phyloP scores from a whole-genome alignment of 1,140 invertebrate genomes.

The Archegozetes longisetosus region DNA sequence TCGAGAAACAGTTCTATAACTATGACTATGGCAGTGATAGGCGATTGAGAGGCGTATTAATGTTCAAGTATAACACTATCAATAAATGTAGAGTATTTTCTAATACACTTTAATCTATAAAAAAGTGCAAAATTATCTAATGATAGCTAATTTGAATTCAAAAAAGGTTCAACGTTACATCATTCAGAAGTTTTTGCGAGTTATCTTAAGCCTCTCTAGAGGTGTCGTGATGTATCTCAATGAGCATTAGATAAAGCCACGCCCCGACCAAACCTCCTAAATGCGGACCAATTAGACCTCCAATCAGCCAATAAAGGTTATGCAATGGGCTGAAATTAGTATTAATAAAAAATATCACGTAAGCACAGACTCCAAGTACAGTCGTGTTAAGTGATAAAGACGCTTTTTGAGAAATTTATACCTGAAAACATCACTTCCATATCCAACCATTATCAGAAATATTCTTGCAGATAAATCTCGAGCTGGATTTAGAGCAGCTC shows the following conservation, averaged over 20 bases:
- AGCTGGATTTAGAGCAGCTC: constrained; percentile 46
- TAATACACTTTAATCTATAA: too few species aligned
- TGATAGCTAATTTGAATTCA: too few species aligned
- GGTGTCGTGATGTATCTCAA: constrained; percentile 39
- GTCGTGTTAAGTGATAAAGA: background rate
- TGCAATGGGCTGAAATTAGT: constrained; percentile 23
- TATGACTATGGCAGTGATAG: too few species aligned
- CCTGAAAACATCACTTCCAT: constrained; percentile 38
- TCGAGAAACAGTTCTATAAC: too few species aligned
- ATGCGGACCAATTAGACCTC: constrained; percentile 38
- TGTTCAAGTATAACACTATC: too few species aligned
- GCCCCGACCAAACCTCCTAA: constrained; percentile 38
- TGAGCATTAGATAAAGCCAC: constrained; percentile 39
- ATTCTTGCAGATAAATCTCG: constrained; percentile 41
- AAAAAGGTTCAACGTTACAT: too few species aligned
- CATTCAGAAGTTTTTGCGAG: too few species aligned
- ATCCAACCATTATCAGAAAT: constrained; percentile 38
- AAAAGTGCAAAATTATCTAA: too few species aligned
- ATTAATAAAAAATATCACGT: background rate
- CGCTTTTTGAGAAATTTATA: too few species aligned
- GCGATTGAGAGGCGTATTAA: too few species aligned
- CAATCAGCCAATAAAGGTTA: constrained; percentile 36
- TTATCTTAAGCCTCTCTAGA: too few species aligned
- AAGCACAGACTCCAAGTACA: background rate
- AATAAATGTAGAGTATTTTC: too few species aligned